Evolutionary conservation across 2,113 vertebrate species (phyloP).

Genomic region (Podilymbus podiceps): DNA sequence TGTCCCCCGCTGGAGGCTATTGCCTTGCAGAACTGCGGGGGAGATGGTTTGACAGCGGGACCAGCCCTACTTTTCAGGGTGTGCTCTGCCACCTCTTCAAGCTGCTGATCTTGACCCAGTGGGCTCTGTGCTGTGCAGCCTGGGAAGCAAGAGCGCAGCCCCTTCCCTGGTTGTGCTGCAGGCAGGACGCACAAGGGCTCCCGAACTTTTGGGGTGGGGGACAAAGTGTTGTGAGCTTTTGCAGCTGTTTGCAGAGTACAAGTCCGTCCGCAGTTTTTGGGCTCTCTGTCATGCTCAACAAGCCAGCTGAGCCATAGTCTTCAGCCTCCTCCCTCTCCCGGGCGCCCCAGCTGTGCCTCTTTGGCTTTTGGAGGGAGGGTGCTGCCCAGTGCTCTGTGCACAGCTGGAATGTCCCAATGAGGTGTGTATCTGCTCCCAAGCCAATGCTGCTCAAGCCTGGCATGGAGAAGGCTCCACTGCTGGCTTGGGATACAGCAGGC

Average conservation of each 20-base stretch:
- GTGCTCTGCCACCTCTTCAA: not conserved
- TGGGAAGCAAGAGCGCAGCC: fast-evolving
- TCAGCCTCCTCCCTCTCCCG: not conserved
- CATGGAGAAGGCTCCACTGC: not conserved
- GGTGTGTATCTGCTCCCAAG: not conserved
- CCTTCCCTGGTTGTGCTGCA: not conserved
- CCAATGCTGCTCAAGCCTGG: not conserved
- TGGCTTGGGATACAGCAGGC: not conserved
- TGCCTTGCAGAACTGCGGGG: not conserved
- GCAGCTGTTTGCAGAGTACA: not conserved
- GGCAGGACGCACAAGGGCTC: not conserved
- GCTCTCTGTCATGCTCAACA: not conserved
- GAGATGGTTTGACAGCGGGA: not conserved
- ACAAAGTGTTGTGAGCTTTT: not conserved
- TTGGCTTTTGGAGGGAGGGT: not conserved
- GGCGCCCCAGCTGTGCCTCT: fast-evolving
- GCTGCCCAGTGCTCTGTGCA: not conserved
- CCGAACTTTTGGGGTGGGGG: not conserved
- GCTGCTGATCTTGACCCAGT: fast-evolving
- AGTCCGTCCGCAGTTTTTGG: not conserved
- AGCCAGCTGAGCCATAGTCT: not conserved
- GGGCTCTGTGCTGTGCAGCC: not conserved
- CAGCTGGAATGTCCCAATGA: not conserved
- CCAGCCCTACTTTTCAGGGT: not conserved
- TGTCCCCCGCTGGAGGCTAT: not conserved